Evolutionary conservation across 2,797 vertebrate species (phyloP), one percentile per base, ranked within the genome.

Genomic region (Acrossocheilus fasciatus): DNA sequence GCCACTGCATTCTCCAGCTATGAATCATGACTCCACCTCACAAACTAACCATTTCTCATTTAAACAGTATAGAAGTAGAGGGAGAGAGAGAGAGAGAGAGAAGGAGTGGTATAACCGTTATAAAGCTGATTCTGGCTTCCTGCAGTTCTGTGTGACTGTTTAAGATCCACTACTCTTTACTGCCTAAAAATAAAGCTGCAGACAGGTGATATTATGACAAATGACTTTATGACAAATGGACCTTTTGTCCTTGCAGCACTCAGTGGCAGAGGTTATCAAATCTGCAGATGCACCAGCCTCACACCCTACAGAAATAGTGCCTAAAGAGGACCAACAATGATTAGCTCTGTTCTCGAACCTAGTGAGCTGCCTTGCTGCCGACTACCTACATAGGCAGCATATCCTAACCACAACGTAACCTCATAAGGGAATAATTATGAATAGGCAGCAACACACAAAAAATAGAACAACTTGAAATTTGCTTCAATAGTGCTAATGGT

Each of bases 21-120:
- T 95, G 93, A 95, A 92, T 95, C 94, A 96, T 83, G 84, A 91
- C 91, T 93, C 86, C 91, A 92, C 93, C 94, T 94, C 91, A n/a
- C 41, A 84, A 54, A 80, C 54, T 57, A 68, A 87, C 84, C 26
- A 36, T 47, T 73, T 23, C 64, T 45, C 82, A 82, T 74, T 80
- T 68, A 83, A 69, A 52, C 82, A 47, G 34, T 87, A 91, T 80
- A 41, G 62, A 76, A 11, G 47, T 6, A 75, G n/a, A 81, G 23
- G 62, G 66, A 89, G 45, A 39, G 85, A 20, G 39, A 45, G 30
- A 45, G 30, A 34, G n/a, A 34, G 64, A 66, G 45, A 47, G 39
- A n/a, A 39, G 34, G 8, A 81, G 39, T 62, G 18, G 15, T 30
- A 73, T 2, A 4, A 69, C 30, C 8, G 26, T 64, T 64, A 12